Evolutionary conservation across 2,888 invertebrate genomes (phyloP).

Genomic region (Philopedon plagiatum): DNA sequence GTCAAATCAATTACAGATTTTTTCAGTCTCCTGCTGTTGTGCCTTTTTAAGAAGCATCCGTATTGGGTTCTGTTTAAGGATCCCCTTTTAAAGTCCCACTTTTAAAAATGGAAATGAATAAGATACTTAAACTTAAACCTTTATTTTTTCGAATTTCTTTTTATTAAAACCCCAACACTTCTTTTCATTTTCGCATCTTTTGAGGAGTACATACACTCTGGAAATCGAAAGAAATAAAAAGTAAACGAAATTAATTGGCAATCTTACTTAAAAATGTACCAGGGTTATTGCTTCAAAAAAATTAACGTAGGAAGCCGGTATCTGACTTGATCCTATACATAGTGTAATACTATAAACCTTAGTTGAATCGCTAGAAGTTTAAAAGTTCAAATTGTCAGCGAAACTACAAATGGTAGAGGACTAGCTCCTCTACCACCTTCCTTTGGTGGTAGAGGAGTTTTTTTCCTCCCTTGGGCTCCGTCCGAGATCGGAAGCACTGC

Average conservation of each 20-base stretch:
- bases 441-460: no score
- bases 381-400: no score
- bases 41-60: neutral
- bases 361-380: no score
- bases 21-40: neutral
- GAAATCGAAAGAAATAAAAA: constrained; percentile 15
- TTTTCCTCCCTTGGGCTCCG: no score
- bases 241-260: constrained; percentile 27
- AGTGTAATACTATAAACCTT: no score
- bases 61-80: neutral
- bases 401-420: no score
- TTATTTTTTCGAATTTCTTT: constrained; percentile 23
- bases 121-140: constrained; percentile 27
- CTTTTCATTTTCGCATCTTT: constrained; percentile 22
- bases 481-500: no score
- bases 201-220: constrained; percentile 7
- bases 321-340: no score
- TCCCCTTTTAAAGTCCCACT: constrained; percentile 7
- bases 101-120: constrained; percentile 28
- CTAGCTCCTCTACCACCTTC: no score
- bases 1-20: constrained; percentile 7
- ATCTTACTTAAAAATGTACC: constrained; percentile 25
- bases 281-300: neutral
- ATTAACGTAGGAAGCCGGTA: no score
- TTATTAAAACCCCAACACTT: constrained; percentile 26